Base-by-base conservation (phyloP, 2,113 vertebrate species). In the Engystomops pustulosus region DNA sequence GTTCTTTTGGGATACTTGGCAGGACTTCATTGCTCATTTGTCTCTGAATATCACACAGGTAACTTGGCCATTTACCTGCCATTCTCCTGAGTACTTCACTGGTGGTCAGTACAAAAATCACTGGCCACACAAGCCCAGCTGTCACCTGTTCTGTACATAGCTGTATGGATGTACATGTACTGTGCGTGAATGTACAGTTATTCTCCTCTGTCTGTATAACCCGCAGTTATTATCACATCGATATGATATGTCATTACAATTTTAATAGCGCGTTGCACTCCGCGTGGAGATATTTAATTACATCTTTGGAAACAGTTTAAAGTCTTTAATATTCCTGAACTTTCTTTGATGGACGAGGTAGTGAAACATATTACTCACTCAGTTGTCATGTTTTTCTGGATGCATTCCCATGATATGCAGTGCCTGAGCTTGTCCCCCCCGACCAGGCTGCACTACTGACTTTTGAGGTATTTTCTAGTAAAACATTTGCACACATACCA, bases 401-500 rank as follows among this genome's bases (percentile, higher is more conserved):
- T 53, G 72, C 25, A 53, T 76, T 76, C 47, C 47, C 72, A 23
- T 53, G 38, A 7, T 25, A 25, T 45, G 8, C 38, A 25, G 45
- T 45, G 69, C 30, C 47, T 51, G 49, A 53, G 32, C 72, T 76
- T 76, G 72, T 53, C 72, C 47, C 18, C 1, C 34, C n/a, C 27
- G n/a, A n/a, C n/a, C n/a, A 4, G 15, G 38, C 20, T 71, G 3
- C 23, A 38, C 11, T 44, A 23, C n/a, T 44, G 41, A 45, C 7
- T n/a, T n/a, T n/a, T 20, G 49, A 76, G 23, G 30, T 34, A 76
- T 76, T 75, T 51, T 51, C 45, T 75, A 51, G 45, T 32, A 45
- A 75, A 75, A 75, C 45, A 32, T 75, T 76, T 51, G 30, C 72
- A n/a, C 47, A 76, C 72, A 36, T 55, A 53, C 25, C 72, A 76